A percentile compares a stretch with the other conserved stretches of the same genome.
phyloP scores from a whole-genome alignment of 2,888 invertebrate genomes.

The Synanthedon tipuliformis region DNA sequence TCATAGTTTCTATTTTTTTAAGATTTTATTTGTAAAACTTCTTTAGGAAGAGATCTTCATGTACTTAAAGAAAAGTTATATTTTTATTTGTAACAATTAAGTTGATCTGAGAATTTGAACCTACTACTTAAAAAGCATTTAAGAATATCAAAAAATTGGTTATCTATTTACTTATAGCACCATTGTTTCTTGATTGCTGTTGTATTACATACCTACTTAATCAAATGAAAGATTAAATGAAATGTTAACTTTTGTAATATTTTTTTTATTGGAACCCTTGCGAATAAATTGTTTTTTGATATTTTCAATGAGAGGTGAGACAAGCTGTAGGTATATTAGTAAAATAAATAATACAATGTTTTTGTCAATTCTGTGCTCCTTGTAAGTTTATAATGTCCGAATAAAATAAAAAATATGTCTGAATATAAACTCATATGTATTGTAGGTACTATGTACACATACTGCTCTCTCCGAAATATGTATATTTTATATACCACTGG shows the following conservation, averaged over 20 bases:
- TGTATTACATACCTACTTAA: slow-evolving; percentile 2
- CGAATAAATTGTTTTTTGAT: too few relatives aligned
- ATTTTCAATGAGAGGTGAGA: too few relatives aligned
- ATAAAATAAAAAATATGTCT: too few relatives aligned
- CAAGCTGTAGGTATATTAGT: too few relatives aligned
- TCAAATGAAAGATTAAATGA: slow-evolving; percentile 12
- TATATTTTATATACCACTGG: too few relatives aligned
- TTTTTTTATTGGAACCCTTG: too few relatives aligned
- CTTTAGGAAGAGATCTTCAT: not conserved
- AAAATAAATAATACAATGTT: too few relatives aligned
- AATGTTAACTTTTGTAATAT: slow-evolving; percentile 16
- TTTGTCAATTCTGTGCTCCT: not conserved
- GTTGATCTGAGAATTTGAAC: not conserved
- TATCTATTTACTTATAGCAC: not conserved
- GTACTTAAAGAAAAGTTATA: slow-evolving; percentile 7
- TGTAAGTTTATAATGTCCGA: not conserved
- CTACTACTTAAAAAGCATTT: not conserved
- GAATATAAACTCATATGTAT: too few relatives aligned
- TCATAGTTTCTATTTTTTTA: too few relatives aligned
- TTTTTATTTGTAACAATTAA: slow-evolving; percentile 10
- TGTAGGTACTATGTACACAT: too few relatives aligned
- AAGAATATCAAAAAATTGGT: not conserved
- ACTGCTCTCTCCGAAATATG: too few relatives aligned
- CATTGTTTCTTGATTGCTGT: not conserved
- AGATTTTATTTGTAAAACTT: too few relatives aligned